phyloP scores from a whole-genome alignment of 2,797 vertebrate genomes.

The Sebastes glaucus region DNA sequence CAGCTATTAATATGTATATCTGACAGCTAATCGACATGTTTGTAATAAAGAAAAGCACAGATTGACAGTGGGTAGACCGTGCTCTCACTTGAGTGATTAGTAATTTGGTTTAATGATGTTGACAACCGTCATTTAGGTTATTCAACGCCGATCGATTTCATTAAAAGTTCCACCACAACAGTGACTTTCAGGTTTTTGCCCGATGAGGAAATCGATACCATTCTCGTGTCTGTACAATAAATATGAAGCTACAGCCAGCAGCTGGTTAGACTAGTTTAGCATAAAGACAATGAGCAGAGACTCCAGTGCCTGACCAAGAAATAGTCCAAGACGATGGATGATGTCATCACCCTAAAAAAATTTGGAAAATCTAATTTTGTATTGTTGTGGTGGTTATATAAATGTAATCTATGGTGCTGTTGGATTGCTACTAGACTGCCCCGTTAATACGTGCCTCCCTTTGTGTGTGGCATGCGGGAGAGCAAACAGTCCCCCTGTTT shows the following conservation, averaged over 20 bases:
- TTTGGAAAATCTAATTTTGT: too few species aligned
- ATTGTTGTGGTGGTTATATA: too few species aligned
- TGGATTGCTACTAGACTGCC: too few species aligned
- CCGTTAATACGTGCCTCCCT: too few species aligned
- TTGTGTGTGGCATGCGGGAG: too few species aligned
- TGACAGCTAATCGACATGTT: background rate
- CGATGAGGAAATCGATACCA: background rate
- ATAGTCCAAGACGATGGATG: too few species aligned
- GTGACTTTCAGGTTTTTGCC: background rate
- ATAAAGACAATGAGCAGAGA: background rate
- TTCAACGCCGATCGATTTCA: background rate
- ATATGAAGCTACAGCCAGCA: background rate
- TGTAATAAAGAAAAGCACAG: conserved; percentile 8
- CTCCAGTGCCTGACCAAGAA: background rate
- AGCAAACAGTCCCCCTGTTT: too few species aligned
- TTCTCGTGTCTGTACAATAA: background rate
- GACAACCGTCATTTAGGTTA: conserved; percentile 11
- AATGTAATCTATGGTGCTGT: too few species aligned
- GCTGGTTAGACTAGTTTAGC: background rate
- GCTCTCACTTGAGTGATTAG: background rate
- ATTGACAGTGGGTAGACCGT: background rate
- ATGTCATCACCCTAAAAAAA: too few species aligned
- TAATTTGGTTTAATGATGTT: conserved; percentile 16
- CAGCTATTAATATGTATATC: background rate
- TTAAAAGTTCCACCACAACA: background rate